These are phyloP conservation scores for Herminia tarsipennalis DNA, from an alignment of 2,888 invertebrate species.

Conservation along the genomic window DNA sequence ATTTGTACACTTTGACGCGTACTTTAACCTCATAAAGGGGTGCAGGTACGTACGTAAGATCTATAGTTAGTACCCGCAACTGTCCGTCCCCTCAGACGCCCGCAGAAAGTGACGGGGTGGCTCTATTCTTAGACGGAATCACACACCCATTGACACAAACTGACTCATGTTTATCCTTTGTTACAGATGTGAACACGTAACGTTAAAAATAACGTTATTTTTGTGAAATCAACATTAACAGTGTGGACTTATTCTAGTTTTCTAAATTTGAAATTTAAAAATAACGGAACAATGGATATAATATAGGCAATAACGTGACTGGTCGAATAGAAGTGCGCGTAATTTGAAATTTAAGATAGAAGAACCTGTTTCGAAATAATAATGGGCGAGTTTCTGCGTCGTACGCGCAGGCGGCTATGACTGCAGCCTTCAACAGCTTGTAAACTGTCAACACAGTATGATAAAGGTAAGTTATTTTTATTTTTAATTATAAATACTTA, in stretches of 20 bases:
- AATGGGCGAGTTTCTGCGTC: constrained; percentile 49
- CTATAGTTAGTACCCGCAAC: neutral
- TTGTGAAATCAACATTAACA: constrained; percentile 6
- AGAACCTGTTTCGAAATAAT: constrained; percentile 32
- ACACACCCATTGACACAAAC: constrained; percentile 13
- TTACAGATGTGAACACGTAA: constrained; percentile 22
- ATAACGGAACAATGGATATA: constrained; percentile 42
- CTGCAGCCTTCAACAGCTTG: constrained; percentile 41
- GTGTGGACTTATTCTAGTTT: constrained; percentile 15
- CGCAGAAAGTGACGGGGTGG: neutral
- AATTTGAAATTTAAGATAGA: constrained; percentile 40
- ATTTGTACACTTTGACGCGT: constrained; percentile 6
- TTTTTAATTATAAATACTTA: neutral
- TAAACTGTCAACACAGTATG: constrained; percentile 68
- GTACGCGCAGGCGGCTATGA: constrained; percentile 60
- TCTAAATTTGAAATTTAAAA: constrained; percentile 16
- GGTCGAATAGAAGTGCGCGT: constrained; percentile 36
- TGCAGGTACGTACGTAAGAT: neutral
- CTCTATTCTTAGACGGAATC: constrained; percentile 14
- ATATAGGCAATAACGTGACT: constrained; percentile 37
- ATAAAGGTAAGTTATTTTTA: constrained; percentile 57
- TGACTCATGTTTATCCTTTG: constrained; percentile 12
- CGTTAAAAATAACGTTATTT: neutral
- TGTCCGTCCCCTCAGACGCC: constrained; percentile 1
- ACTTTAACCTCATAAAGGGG: neutral